Percentiles rank a stretch among this genome's conserved stretches.
These are phyloP conservation scores for Ibidorhyncha struthersii DNA, from an alignment of 2,113 vertebrate species.

Conservation along the genomic window DNA sequence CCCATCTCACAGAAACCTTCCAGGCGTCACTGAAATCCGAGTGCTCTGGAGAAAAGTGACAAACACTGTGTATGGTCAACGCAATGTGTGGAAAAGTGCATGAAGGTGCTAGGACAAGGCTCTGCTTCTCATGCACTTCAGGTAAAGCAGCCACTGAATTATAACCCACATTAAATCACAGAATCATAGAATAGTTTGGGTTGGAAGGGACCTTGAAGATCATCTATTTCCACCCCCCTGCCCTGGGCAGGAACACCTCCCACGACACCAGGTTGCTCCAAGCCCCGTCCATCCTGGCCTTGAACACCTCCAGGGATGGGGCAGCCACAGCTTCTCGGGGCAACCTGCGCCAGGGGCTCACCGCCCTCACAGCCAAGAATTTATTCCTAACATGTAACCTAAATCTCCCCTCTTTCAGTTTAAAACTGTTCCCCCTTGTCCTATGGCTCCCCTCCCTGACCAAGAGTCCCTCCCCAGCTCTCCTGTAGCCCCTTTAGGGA, in stretches of 20 bases:
- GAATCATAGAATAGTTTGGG: neutral
- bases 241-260: neutral
- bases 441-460: neutral
- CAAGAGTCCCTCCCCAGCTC: neutral
- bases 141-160: neutral
- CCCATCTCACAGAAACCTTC: neutral
- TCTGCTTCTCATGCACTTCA: neutral
- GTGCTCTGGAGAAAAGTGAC: neutral
- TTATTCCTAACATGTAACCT: neutral
- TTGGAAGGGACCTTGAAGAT: neutral
- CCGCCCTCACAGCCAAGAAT: neutral
- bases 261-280: neutral
- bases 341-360: neutral
- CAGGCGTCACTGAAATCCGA: rapidly evolving
- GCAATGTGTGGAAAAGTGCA: rapidly evolving
- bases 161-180: rapidly evolving
- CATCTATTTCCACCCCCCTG: neutral
- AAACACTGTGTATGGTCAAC: rapidly evolving
- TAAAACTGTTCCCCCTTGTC: neutral
- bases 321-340: neutral
- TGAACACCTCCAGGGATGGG: neutral
- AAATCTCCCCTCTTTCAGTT: neutral
- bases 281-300: neutral
- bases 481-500: neutral
- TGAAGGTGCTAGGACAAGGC: neutral